Evolutionary conservation across 1,140 invertebrate genomes (phyloP).

Genomic region (Conus betulinus): DNA sequence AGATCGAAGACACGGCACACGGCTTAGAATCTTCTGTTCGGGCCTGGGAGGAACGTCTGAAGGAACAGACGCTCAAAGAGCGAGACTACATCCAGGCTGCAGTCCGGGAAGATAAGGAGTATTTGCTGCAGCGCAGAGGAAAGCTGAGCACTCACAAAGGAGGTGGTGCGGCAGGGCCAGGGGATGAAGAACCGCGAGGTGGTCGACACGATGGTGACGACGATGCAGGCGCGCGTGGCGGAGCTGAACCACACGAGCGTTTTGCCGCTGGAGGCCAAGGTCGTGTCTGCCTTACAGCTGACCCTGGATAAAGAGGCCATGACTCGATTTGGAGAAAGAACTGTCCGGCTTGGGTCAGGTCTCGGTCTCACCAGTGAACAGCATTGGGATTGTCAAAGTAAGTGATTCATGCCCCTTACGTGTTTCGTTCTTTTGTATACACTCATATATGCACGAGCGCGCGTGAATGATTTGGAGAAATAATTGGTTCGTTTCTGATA

Average conservation of each 20-base stretch:
- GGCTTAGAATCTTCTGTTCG: neutral
- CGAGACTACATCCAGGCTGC: neutral
- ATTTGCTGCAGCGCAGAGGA: neutral
- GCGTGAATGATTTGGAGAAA: too few relatives aligned
- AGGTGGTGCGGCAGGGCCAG: neutral
- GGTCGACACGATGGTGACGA: neutral
- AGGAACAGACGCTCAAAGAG: neutral
- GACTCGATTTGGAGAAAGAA: neutral
- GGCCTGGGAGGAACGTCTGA: neutral
- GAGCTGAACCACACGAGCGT: neutral
- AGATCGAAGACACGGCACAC: neutral
- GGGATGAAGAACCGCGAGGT: neutral
- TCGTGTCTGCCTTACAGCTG: neutral
- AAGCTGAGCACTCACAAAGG: conserved; percentile 1
- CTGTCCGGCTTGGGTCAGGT: neutral
- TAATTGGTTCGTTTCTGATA: too few relatives aligned
- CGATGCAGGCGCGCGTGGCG: neutral
- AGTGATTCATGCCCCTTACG: too few relatives aligned
- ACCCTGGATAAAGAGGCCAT: neutral
- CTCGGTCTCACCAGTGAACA: neutral
- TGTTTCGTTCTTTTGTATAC: too few relatives aligned
- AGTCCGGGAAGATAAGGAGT: neutral
- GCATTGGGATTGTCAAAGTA: too few relatives aligned
- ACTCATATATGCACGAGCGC: too few relatives aligned
- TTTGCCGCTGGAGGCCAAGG: neutral